A percentile compares a stretch with the other conserved stretches of the same genome.
These are phyloP conservation scores for Psylliodes chrysocephalus DNA, from an alignment of 2,888 invertebrate species.

Conservation along the genomic window DNA sequence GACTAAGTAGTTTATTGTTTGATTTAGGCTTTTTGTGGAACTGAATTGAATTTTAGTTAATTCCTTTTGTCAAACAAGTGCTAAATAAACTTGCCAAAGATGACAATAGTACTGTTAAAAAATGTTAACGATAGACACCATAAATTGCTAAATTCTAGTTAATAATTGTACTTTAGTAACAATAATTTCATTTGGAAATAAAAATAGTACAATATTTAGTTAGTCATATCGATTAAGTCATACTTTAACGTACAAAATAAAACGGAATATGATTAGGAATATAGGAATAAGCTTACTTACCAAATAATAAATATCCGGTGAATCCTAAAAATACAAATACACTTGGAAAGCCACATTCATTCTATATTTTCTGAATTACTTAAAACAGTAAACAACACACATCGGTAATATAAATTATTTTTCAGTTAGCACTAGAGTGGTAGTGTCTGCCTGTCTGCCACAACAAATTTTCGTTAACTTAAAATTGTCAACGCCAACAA, in stretches of 20 bases:
- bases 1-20: too few relatives aligned
- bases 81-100: not conserved
- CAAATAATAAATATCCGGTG: slow-evolving; percentile 1
- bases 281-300: slow-evolving; percentile 9
- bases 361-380: slow-evolving; percentile 12
- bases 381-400: slow-evolving; percentile 18
- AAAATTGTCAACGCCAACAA: not conserved
- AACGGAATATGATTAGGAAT: too few relatives aligned
- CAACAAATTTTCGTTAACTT: not conserved
- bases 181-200: not conserved
- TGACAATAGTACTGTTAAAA: not conserved
- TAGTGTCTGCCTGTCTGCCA: not conserved
- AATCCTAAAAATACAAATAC: not conserved
- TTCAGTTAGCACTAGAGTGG: not conserved
- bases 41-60: too few relatives aligned
- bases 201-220: not conserved
- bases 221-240: slow-evolving; percentile 19
- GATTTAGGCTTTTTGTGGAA: too few relatives aligned
- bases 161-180: not conserved
- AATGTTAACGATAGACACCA: not conserved
- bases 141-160: not conserved
- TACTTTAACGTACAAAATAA: not conserved
- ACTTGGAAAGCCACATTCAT: slow-evolving; percentile 2
- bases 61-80: too few relatives aligned
- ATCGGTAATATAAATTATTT: not conserved